Evolutionary conservation across 2,888 invertebrate species (phyloP).

Genomic region (Scaptomyza caliginosa): DNA sequence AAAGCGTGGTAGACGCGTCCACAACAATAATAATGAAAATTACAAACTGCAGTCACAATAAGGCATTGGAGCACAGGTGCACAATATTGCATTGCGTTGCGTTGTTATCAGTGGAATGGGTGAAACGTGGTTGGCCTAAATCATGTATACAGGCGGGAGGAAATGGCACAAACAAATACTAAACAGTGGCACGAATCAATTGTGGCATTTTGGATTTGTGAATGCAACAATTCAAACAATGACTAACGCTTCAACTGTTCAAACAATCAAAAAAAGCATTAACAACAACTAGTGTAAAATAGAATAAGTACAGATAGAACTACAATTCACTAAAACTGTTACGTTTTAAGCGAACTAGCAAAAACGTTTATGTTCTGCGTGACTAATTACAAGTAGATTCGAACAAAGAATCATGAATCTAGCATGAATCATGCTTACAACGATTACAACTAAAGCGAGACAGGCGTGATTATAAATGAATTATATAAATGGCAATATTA

Average conservation of each 20-base stretch:
- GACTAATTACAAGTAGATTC: slow-evolving; percentile 35
- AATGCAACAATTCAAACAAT: slow-evolving; percentile 28
- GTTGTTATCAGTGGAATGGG: slow-evolving; percentile 37
- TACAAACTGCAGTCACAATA: slow-evolving; percentile 38
- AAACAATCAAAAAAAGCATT: not conserved
- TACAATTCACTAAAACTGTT: not conserved
- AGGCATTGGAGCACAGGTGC: slow-evolving; percentile 46
- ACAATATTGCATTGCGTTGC: slow-evolving; percentile 21
- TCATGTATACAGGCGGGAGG: slow-evolving; percentile 20
- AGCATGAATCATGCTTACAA: slow-evolving; percentile 38
- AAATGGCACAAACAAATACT: slow-evolving; percentile 43
- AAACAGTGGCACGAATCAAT: slow-evolving; percentile 12
- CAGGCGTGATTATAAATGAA: slow-evolving; percentile 17
- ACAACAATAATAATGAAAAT: slow-evolving; percentile 49
- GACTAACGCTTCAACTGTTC: slow-evolving; percentile 9
- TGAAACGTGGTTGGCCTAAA: slow-evolving; percentile 57
- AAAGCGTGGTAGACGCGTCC: slow-evolving; percentile 5
- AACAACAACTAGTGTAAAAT: not conserved
- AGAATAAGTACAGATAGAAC: not conserved
- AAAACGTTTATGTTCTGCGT: slow-evolving; percentile 26
- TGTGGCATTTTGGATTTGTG: slow-evolving; percentile 21
- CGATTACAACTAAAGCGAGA: not conserved
- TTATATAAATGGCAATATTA: slow-evolving; percentile 6
- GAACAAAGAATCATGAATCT: slow-evolving; percentile 20
- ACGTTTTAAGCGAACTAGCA: not conserved